Percentiles rank a stretch among this genome's conserved stretches.
Evolutionary conservation across 2,797 vertebrate genomes (phyloP).

Genomic region (Oreonectes daqikongensis): DNA sequence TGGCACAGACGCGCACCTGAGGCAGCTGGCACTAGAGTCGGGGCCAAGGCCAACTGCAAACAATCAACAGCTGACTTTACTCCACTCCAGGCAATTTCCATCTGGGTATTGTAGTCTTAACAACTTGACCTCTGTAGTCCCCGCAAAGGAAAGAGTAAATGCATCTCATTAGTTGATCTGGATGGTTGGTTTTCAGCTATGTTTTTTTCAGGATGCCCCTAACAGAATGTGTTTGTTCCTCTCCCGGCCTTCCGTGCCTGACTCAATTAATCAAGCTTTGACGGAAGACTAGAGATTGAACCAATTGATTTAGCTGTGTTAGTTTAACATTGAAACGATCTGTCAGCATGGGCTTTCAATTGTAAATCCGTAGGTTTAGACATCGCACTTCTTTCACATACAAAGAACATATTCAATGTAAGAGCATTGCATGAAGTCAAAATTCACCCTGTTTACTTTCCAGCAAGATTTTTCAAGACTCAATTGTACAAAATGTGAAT

Average conservation of each 20-base stretch:
- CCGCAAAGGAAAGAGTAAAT: slow-evolving; percentile 27
- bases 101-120: slow-evolving; percentile 49
- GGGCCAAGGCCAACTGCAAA: slow-evolving; percentile 37
- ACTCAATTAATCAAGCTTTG: slow-evolving; percentile 42
- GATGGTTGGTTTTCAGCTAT: slow-evolving; percentile 35
- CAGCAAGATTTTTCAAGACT: too few relatives aligned
- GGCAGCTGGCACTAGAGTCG: slow-evolving; percentile 12
- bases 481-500: too few relatives aligned
- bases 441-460: too few relatives aligned
- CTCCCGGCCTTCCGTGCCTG: slow-evolving; percentile 16
- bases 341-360: slow-evolving; percentile 18
- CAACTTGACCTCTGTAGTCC: slow-evolving; percentile 45
- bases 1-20: slow-evolving; percentile 31
- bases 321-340: slow-evolving; percentile 38
- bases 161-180: slow-evolving; percentile 46
- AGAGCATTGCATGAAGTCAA: too few relatives aligned
- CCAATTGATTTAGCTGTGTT: slow-evolving; percentile 43
- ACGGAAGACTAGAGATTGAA: slow-evolving; percentile 40
- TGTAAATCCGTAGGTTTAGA: slow-evolving; percentile 15
- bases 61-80: slow-evolving; percentile 43
- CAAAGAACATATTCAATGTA: too few relatives aligned
- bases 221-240: slow-evolving; percentile 35
- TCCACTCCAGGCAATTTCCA: slow-evolving; percentile 23
- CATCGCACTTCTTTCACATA: too few relatives aligned
- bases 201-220: slow-evolving; percentile 23